These are phyloP conservation scores for Micronycteris hirsuta DNA, from an alignment of 2,113 vertebrate genomes.

Conservation along the genomic window DNA sequence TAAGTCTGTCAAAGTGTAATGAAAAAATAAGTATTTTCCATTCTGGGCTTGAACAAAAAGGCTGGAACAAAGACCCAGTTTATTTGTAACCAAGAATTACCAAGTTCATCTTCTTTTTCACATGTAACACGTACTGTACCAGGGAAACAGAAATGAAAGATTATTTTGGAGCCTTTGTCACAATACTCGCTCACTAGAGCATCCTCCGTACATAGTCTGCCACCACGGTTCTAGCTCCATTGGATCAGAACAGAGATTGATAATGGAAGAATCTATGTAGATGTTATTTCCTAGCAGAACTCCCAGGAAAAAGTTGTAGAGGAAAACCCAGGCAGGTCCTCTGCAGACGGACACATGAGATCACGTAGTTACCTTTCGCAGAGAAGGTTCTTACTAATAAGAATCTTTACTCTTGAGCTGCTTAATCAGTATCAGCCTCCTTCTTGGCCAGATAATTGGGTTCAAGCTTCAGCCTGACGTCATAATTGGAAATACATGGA, in stretches of 20 bases:
- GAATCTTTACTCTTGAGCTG: neutral
- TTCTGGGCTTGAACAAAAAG: conserved; percentile 8
- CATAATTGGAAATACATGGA: neutral
- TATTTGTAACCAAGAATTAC: conserved; percentile 8
- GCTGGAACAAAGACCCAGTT: neutral
- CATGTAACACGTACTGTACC: neutral
- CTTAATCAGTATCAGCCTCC: neutral
- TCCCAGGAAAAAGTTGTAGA: neutral
- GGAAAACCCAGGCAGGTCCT: neutral
- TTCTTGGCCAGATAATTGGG: neutral
- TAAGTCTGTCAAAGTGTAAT: neutral
- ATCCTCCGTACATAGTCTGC: neutral
- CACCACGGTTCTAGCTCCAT: neutral
- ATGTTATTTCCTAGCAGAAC: neutral
- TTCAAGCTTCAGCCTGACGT: neutral
- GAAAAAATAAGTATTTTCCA: neutral
- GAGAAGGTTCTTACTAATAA: neutral
- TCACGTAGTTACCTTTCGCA: neutral
- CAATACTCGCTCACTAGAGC: neutral
- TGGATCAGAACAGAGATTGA: neutral
- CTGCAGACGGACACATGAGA: neutral
- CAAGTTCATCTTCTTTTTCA: neutral
- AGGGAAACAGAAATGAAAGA: neutral
- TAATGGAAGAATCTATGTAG: neutral
- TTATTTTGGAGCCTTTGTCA: neutral